Base-by-base conservation (phyloP, 2,888 invertebrate species). In the Auanema freiburgensis region DNA sequence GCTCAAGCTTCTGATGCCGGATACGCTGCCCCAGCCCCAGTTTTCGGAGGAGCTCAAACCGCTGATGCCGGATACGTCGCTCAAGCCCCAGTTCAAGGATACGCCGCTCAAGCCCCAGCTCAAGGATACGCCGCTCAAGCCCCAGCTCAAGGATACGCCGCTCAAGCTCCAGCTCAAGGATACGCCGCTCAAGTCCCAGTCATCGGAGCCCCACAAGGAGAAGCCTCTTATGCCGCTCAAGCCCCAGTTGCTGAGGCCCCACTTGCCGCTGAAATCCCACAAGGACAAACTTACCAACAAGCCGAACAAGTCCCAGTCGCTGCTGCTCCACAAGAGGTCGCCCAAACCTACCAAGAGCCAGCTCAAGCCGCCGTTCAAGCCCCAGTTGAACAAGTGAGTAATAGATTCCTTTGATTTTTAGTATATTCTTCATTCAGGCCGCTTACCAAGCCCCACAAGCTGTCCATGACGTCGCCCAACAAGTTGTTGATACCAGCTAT, bases 261-360 rank as follows among this genome's bases (percentile, higher is more conserved):
- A 18, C 18, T 46, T 11, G 46, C 46, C 16, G 16, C 46, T 46
- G 46, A 46, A 18, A 8, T 11, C 21, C 46, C 21, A 18, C 46
- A 18, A n/a, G n/a, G n/a, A 33, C 46, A 53, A 23, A 24, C 21
- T 21, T n/a, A 16, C 25, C 25, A 53, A 23, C 53, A 53, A 53
- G 21, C 8, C 46, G 16, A 21, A 21, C 25, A 25, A 14, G 21
- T 25, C 41, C 21, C 43, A 12, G 57, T 56, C 16, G 42, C 21
- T n/a, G 57, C 51, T 25, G 51, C 59, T 18, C 52, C 52, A n/a
- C 52, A 59, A 53, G 51, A 59, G 51, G 24, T 23, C 21, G 55
- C 25, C 14, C n/a, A 40, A 33, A n/a, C 18, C 18, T 53, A 53
- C 53, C 53, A 41, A 21, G 57, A 57, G 16, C 24, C 25, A 14